Conservation (phyloP, 2,888 invertebrate species). For the Cephus spinipes region DNA sequence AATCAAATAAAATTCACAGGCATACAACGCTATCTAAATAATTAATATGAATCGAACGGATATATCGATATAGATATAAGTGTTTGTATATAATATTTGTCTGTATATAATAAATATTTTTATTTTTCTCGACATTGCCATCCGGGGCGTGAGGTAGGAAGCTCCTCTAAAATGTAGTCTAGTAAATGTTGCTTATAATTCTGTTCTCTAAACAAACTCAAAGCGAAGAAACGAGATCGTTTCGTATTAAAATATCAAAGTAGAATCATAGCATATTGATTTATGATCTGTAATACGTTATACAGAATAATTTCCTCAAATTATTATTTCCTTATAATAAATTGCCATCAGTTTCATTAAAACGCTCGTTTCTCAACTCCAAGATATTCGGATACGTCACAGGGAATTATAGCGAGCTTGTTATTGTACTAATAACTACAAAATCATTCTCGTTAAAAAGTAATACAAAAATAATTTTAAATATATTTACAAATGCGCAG, state of each 20-base stretch:
- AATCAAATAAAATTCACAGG: not conserved
- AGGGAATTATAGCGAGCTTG: not conserved
- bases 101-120: not conserved
- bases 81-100: not conserved
- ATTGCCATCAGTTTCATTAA: not conserved
- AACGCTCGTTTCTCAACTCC: not conserved
- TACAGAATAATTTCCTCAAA: not conserved
- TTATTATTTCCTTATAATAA: not conserved
- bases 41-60: not conserved
- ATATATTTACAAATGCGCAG: constrained; percentile 26
- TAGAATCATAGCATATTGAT: not conserved
- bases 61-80: not conserved
- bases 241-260: not conserved
- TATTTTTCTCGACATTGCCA: not conserved
- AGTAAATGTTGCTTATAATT: not conserved
- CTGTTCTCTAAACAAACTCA: not conserved
- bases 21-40: not conserved
- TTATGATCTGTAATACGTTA: not conserved
- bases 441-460: not conserved
- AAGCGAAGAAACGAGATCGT: not conserved
- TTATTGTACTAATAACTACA: not conserved
- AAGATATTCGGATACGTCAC: not conserved
- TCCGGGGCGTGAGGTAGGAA: not conserved
- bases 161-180: not conserved
- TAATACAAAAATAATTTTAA: constrained; percentile 34